Evolutionary conservation across 1,140 invertebrate species (phyloP), one percentile per base, ranked within the genome.

Genomic region (Danaus melanippus): DNA sequence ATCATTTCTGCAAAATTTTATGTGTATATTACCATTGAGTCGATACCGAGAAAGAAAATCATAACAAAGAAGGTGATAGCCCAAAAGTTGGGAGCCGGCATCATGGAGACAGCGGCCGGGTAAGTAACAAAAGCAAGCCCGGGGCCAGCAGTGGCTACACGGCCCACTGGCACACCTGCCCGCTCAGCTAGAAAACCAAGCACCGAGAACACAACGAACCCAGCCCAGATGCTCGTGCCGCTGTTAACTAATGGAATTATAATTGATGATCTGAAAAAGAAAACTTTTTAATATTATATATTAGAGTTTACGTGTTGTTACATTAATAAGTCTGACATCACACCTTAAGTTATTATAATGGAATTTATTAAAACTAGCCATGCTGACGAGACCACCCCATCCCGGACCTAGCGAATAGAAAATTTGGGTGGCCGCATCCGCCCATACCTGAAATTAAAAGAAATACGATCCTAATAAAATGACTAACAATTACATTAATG

Each of bases 191-290:
- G 96, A 77, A 97, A 98, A 1, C 97, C 97, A 9, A 98, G 88
- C 50, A 97, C 96, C 0, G 96, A 95, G 86, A 98, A 98, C 12
- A 98, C 96, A 4, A 97, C 96, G 70, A 98, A 95, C 0, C 96
- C 97, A 11, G 95, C 95, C 86, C 96, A 96, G 56, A 98, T 92
- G 77, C 95, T 97, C 0, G 96, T 97, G 12, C 93, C 92, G 66
- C 93, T 93, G 83, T 97, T 97, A 1, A 97, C 89, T 8, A 92
- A 72, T 0, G 92, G 91, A 44, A 93, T 92, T 52, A 92, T 78
- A 64, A 93, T 87, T 57, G 93, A 93, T 74, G 95, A 94, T 52
- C 93, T 94, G 78, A 21, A 79, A 83, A 17, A 21, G 15, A 46
- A 46, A 39, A 46, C 21, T 32, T 7, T 32, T 32, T 0, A 32